Evolutionary conservation across 1,140 invertebrate genomes (phyloP).

Genomic region (Drosophila busckii): DNA sequence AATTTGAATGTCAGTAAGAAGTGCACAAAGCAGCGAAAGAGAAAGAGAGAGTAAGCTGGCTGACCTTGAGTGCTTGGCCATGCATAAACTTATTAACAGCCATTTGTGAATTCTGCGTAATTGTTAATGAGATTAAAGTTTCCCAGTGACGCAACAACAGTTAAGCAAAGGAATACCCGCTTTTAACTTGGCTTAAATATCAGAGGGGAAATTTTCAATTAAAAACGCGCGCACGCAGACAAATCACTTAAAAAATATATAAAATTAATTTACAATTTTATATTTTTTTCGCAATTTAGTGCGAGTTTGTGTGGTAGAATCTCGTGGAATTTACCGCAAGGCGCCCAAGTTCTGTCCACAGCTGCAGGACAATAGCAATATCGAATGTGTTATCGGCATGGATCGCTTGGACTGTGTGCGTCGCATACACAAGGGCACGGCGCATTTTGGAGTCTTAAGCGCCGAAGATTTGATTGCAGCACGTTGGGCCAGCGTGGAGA

Average conservation of each 20-base stretch:
- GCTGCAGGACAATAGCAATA: conserved; percentile 80
- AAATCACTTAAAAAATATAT: conserved; percentile 16
- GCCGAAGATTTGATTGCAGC: conserved; percentile 90
- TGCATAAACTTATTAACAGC: conserved; percentile 2
- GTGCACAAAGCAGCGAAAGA: no score
- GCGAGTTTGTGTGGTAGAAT: conserved; percentile 84
- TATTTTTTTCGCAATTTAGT: conserved; percentile 79
- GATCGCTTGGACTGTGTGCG: conserved; percentile 89
- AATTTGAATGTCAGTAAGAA: conserved; percentile 8
- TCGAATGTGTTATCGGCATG: conserved; percentile 84
- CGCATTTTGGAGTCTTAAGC: conserved; percentile 90
- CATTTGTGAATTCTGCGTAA: conserved; percentile 48
- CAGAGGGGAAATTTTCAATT: conserved; percentile 39
- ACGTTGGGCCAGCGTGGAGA: conserved; percentile 82
- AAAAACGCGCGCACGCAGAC: conserved; percentile 32
- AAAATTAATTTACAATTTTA: conserved; percentile 19
- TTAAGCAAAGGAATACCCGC: neutral
- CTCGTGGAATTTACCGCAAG: conserved; percentile 81
- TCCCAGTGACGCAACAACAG: conserved; percentile 27
- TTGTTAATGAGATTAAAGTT: conserved; percentile 28
- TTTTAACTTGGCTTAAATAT: conserved; percentile 2
- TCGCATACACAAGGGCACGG: conserved; percentile 84
- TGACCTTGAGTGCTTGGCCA: conserved; percentile 42
- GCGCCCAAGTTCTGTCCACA: conserved; percentile 82
- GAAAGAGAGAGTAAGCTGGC: no score